Percentiles rank a stretch among this genome's conserved stretches.
Evolutionary conservation across 1,140 invertebrate species (phyloP).

Genomic region (Chymomyza costata): DNA sequence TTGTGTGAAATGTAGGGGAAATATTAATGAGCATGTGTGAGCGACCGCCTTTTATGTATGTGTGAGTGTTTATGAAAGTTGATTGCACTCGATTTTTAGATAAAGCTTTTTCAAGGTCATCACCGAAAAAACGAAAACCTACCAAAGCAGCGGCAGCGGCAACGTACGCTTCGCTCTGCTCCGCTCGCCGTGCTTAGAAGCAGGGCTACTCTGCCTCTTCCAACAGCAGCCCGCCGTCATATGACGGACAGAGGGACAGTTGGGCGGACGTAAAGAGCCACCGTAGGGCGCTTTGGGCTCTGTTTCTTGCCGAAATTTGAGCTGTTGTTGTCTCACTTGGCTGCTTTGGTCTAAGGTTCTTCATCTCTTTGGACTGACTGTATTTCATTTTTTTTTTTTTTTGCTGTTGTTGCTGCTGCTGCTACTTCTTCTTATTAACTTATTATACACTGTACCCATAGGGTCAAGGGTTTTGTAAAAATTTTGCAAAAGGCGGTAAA

Average conservation of each 20-base stretch:
- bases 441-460: no score
- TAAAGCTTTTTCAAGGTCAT: slow-evolving; percentile 75
- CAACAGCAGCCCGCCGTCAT: slow-evolving; percentile 19
- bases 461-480: no score
- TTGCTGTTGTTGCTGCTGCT: background rate
- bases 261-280: background rate
- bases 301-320: slow-evolving; percentile 25
- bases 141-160: slow-evolving; percentile 37
- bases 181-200: slow-evolving; percentile 27
- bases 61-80: slow-evolving; percentile 66
- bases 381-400: no score
- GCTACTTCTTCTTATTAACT: background rate
- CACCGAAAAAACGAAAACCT: slow-evolving; percentile 64
- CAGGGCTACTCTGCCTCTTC: slow-evolving; percentile 32
- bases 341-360: no score
- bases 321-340: no score
- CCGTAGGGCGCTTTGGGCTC: no score
- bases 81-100: slow-evolving; percentile 75
- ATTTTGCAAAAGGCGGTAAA: no score
- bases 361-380: no score
- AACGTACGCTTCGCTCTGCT: slow-evolving; percentile 29
- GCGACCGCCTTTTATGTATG: slow-evolving; percentile 18
- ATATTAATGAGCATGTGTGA: slow-evolving; percentile 35
- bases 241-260: slow-evolving; percentile 1
- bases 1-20: slow-evolving; percentile 56